These are phyloP conservation scores for Phanerotoma sp. DNA, from an alignment of 2,888 invertebrate genomes.

Conservation along the genomic window DNA sequence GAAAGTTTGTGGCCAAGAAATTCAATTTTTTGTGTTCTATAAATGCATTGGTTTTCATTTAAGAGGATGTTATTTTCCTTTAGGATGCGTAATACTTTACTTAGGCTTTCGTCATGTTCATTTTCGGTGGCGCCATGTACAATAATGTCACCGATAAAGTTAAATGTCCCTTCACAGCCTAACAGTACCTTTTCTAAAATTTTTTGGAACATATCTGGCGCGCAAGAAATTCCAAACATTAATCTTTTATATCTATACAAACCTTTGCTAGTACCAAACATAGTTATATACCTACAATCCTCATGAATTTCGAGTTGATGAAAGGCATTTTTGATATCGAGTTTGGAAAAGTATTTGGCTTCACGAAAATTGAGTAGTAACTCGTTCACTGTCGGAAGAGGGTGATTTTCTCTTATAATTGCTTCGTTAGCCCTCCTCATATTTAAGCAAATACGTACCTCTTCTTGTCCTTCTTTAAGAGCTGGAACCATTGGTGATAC, in stretches of 20 bases:
- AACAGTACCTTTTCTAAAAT: constrained; percentile 38
- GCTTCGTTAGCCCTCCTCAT: constrained; percentile 38
- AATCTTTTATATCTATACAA: constrained; percentile 51
- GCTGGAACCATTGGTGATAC: constrained; percentile 40
- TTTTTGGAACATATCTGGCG: constrained; percentile 56
- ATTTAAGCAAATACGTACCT: constrained; percentile 38
- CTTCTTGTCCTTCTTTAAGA: constrained; percentile 36
- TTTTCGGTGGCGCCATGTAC: not conserved
- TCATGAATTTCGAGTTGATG: constrained; percentile 48
- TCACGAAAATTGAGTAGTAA: constrained; percentile 23
- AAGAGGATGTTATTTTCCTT: no score
- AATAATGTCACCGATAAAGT: constrained; percentile 52
- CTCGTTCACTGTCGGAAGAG: constrained; percentile 24
- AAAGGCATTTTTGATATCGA: constrained; percentile 48
- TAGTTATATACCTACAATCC: constrained; percentile 46
- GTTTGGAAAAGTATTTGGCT: constrained; percentile 31
- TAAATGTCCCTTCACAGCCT: constrained; percentile 45
- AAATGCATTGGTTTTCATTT: no score
- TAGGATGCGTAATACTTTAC: no score
- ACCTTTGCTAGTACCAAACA: constrained; percentile 48
- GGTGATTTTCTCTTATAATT: constrained; percentile 31
- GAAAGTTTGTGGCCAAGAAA: no score
- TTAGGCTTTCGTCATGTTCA: no score
- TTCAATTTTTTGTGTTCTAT: no score
- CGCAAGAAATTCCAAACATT: constrained; percentile 54